Base-by-base conservation (phyloP, 2,888 invertebrate species). In the Sturmia bella region DNA sequence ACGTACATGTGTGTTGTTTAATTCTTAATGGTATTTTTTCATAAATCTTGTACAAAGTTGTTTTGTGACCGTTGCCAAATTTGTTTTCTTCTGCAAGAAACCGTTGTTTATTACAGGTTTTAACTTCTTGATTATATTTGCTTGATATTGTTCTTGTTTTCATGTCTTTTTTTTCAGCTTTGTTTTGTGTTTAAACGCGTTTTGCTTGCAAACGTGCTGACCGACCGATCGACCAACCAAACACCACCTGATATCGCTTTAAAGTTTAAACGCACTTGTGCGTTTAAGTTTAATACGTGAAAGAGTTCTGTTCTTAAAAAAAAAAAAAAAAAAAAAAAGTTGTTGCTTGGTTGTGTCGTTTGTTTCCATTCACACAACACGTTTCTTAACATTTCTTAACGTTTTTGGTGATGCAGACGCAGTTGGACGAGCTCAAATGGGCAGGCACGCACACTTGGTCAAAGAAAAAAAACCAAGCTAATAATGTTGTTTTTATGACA, bases 261-360 rank as follows among this genome's bases (percentile, higher is more conserved):
- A 27, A n/a, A n/a, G n/a, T n/a, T n/a, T 27, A 70, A 80, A 80
- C 75, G 70, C 80, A 80, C 80, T 80, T 80, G 75, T 80, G 75
- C 75, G 75, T 75, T 70, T 52, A 43, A 32, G 75, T 75, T 70
- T 52, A 43, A 32, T 32, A 68, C 57, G 66, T 75, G 66, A 66
- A 68, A 59, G 66, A 75, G 66, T 66, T 66, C n/a, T 45, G 19
- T 32, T 54, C 17, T 41, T 17, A 43, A 37, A 59, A 59, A 17
- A n/a, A n/a, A n/a, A n/a, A n/a, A n/a, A n/a, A n/a, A n/a, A n/a
- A n/a, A n/a, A n/a, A n/a, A n/a, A n/a, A n/a, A n/a, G n/a, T n/a
- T n/a, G n/a, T n/a, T n/a, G n/a, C n/a, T n/a, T 52, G 24, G 39
- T 27, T 59, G 19, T 48, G 52, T 24, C 41, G 11, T 19, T 70